These are phyloP conservation scores for Polyommatus icarus DNA, from an alignment of 2,888 invertebrate species.

Conservation along the genomic window DNA sequence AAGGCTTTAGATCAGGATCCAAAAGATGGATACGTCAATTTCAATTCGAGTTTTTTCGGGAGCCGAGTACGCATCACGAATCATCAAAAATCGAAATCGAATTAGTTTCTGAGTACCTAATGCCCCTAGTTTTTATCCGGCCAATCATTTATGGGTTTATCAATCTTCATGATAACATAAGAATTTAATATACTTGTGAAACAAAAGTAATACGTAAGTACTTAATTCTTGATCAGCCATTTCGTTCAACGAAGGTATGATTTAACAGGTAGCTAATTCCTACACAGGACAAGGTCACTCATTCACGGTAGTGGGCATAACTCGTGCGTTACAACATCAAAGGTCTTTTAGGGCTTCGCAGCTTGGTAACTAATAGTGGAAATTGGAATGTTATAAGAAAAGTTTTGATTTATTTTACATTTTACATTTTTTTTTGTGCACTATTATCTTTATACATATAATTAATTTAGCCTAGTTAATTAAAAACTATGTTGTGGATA, in stretches of 20 bases:
- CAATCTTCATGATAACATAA: no score
- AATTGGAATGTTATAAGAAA: background rate
- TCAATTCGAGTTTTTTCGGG: no score
- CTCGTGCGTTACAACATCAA: slow-evolving; percentile 20
- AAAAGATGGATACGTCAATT: no score
- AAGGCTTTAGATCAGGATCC: no score
- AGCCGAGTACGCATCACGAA: no score
- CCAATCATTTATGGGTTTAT: no score
- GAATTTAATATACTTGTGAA: no score
- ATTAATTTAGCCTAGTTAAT: background rate
- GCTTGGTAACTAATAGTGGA: background rate
- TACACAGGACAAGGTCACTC: background rate
- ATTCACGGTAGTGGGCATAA: slow-evolving; percentile 23
- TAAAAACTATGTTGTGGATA: background rate
- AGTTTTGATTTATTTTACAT: background rate
- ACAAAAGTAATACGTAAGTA: background rate
- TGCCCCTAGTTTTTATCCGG: no score
- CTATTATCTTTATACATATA: background rate
- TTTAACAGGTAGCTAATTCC: slow-evolving; percentile 10
- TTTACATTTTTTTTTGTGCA: background rate
- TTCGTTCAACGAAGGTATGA: background rate
- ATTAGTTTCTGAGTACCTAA: no score
- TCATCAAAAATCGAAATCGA: no score
- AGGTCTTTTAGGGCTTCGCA: slow-evolving; percentile 11
- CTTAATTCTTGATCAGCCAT: background rate